These are phyloP conservation scores for Enoplosus armatus DNA, from an alignment of 2,797 vertebrate species.

Conservation along the genomic window DNA sequence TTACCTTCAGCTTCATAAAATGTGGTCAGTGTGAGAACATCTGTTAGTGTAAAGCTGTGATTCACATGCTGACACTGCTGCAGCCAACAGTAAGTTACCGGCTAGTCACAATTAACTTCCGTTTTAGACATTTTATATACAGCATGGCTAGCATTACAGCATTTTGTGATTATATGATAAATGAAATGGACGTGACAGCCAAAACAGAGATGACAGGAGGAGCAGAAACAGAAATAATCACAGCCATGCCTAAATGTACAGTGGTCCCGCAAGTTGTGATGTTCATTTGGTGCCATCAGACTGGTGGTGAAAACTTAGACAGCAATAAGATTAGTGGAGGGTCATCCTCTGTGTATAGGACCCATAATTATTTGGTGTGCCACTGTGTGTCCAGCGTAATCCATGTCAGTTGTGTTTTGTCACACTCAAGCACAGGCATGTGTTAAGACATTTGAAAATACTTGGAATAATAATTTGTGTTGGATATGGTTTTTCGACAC, in stretches of 20 bases:
- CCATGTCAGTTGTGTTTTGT: neutral
- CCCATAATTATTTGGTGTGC: neutral
- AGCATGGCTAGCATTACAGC: neutral
- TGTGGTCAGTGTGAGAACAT: constrained; percentile 18
- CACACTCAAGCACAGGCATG: neutral
- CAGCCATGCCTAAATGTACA: neutral
- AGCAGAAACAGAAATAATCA: neutral
- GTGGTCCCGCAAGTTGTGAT: too few species aligned
- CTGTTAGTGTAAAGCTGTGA: constrained; percentile 30
- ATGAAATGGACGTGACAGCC: neutral
- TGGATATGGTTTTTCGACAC: neutral
- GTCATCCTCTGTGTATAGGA: neutral
- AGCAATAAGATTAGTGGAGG: neutral
- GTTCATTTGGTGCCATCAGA: neutral
- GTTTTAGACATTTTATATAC: neutral
- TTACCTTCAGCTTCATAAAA: neutral
- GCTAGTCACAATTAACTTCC: neutral
- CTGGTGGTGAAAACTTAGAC: neutral
- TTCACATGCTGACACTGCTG: constrained; percentile 5
- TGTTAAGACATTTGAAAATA: neutral
- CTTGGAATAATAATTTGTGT: neutral
- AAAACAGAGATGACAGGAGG: neutral
- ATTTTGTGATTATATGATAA: neutral
- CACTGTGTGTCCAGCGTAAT: neutral
- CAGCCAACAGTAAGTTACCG: neutral